Conservation (phyloP, 2,888 invertebrate genomes). For the Drosophila bunnanda region DNA sequence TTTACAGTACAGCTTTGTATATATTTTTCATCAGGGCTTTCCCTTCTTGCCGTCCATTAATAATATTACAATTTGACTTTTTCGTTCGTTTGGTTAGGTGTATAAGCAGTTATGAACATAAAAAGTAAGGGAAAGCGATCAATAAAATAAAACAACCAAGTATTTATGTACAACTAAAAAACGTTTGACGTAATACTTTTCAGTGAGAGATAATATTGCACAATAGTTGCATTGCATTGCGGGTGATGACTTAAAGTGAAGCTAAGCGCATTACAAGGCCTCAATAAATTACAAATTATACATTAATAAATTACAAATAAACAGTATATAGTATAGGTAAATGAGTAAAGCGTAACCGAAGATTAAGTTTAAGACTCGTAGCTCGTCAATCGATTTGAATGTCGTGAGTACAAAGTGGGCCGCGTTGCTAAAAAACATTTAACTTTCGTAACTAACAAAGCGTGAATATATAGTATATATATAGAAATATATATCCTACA, state of each 20-base stretch:
- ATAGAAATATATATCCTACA: slow-evolving; percentile 18
- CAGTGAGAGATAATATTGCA: slow-evolving; percentile 51
- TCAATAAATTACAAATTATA: slow-evolving; percentile 33
- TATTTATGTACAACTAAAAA: slow-evolving; percentile 34
- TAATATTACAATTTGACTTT: slow-evolving; percentile 50
- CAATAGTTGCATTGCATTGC: slow-evolving; percentile 23
- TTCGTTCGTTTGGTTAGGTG: slow-evolving; percentile 36
- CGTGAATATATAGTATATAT: slow-evolving; percentile 21
- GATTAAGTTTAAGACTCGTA: slow-evolving; percentile 13
- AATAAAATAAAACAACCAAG: neutral
- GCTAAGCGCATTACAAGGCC: slow-evolving; percentile 18
- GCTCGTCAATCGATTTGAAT: slow-evolving; percentile 19
- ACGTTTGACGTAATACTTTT: slow-evolving; percentile 45
- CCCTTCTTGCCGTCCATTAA: slow-evolving; percentile 22
- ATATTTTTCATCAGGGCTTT: slow-evolving; percentile 31
- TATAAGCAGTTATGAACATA: slow-evolving; percentile 5
- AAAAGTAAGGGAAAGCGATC: slow-evolving; percentile 5
- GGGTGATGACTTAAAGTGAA: slow-evolving; percentile 16
- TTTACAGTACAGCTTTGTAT: slow-evolving; percentile 40
- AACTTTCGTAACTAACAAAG: slow-evolving; percentile 40
- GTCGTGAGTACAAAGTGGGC: slow-evolving; percentile 32
- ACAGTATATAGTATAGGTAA: neutral
- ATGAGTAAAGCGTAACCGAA: slow-evolving; percentile 17
- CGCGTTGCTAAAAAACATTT: slow-evolving; percentile 28
- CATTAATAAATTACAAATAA: slow-evolving; percentile 14